phyloP scores from a whole-genome alignment of 37 sponge, comb jelly and placozoan genomes.

The Mnemiopsis leidyi region DNA sequence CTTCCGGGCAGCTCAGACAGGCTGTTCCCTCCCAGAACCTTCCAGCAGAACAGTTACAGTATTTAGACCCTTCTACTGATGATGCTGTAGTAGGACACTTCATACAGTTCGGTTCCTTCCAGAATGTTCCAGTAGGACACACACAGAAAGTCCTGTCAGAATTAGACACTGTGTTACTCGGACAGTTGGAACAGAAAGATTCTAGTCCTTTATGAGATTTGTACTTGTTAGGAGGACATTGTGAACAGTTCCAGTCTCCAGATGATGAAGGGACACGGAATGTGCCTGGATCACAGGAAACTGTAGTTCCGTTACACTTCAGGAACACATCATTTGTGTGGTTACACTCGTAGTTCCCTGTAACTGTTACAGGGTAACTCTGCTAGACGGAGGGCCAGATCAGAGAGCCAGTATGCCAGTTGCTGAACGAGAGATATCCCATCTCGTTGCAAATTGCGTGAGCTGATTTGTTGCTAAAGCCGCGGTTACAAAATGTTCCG shows the following conservation, averaged over 20 bases:
- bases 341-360: too few species aligned
- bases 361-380: too few species aligned
- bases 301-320: background rate
- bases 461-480: too few species aligned
- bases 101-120: background rate
- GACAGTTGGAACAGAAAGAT: background rate
- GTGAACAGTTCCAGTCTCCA: too few species aligned
- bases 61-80: background rate
- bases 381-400: too few species aligned
- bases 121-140: background rate
- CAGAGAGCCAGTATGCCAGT: too few species aligned
- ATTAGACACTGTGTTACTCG: background rate
- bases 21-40: background rate
- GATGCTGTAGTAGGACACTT: background rate
- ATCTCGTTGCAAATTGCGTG: too few species aligned
- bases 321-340: background rate
- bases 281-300: background rate
- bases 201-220: background rate
- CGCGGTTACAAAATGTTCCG: too few species aligned
- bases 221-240: background rate
- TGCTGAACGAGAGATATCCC: too few species aligned
- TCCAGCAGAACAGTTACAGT: background rate
- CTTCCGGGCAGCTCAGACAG: background rate
- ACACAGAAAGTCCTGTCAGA: background rate
- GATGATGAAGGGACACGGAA: background rate